Conservation (phyloP, 2,888 invertebrate species). For the Rhamnusium bicolor region DNA sequence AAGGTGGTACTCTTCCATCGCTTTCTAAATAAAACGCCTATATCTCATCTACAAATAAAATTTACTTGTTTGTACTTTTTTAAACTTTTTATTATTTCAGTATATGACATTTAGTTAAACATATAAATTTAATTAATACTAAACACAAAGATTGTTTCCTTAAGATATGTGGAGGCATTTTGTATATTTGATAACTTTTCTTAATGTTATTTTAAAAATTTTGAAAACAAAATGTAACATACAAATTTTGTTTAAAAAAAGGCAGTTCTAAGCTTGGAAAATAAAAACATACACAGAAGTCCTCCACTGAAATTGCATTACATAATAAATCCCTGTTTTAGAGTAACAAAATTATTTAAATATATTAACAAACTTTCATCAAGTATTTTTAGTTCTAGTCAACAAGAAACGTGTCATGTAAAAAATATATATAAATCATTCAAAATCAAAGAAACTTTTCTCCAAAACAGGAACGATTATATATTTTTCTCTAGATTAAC, state of each 20-base stretch:
- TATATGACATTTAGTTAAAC: conserved; percentile 54
- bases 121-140: conserved; percentile 51
- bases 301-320: conserved; percentile 5
- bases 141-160: conserved; percentile 41
- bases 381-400: too few species aligned
- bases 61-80: conserved; percentile 25
- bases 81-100: conserved; percentile 46
- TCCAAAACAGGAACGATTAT: conserved; percentile 27
- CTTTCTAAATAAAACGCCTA: not conserved
- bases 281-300: not conserved
- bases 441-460: not conserved
- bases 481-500: conserved; percentile 16
- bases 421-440: too few species aligned
- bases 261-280: not conserved
- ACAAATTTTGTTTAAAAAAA: not conserved
- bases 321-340: conserved; percentile 4
- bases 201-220: not conserved
- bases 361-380: not conserved
- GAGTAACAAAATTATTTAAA: not conserved
- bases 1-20: not conserved
- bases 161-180: conserved; percentile 14
- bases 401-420: too few species aligned
- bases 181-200: conserved; percentile 7
- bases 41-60: not conserved
- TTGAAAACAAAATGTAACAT: not conserved